A percentile compares a stretch with the other conserved stretches of the same genome.
phyloP scores from a whole-genome alignment of 2,888 invertebrate genomes.

The Lagria hirta region DNA sequence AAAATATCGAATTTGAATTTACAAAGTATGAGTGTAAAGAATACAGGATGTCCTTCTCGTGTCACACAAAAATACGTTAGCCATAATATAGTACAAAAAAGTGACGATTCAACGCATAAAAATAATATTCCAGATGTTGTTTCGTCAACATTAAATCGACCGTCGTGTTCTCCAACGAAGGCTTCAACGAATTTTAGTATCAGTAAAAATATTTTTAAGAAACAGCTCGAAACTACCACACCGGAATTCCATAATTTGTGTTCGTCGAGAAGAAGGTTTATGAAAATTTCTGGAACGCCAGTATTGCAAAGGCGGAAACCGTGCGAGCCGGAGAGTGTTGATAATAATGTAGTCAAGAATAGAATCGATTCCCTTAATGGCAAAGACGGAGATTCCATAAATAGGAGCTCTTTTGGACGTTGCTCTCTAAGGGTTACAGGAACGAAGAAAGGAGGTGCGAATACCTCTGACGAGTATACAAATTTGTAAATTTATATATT shows the following conservation, averaged over 20 bases:
- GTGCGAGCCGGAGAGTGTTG: conserved; percentile 1
- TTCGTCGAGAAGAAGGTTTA: conserved; percentile 31
- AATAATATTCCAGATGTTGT: conserved; percentile 39
- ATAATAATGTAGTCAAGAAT: conserved; percentile 44
- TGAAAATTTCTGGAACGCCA: conserved; percentile 36
- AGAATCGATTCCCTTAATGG: conserved; percentile 52
- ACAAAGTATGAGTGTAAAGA: conserved; percentile 41
- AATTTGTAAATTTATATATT: conserved; percentile 33
- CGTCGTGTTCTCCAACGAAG: conserved; percentile 4
- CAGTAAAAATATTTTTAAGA: conserved; percentile 40
- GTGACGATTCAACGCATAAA: conserved; percentile 7
- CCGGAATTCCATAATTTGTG: conserved; percentile 8
- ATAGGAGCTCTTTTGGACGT: conserved; percentile 44
- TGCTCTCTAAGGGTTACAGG: conserved; percentile 49
- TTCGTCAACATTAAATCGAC: conserved; percentile 34
- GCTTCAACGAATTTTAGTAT: conserved; percentile 32
- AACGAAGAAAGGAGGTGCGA: conserved; percentile 39
- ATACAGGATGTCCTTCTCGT: conserved; percentile 36
- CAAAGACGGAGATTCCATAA: conserved; percentile 40
- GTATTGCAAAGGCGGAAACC: conserved; percentile 32
- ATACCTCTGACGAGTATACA: conserved; percentile 41
- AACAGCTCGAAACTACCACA: no score
- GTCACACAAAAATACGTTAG: conserved; percentile 48
- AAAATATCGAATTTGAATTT: conserved; percentile 39
- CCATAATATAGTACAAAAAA: conserved; percentile 23